phyloP scores from a whole-genome alignment of 2,888 invertebrate species.

The Parnassius orleans region DNA sequence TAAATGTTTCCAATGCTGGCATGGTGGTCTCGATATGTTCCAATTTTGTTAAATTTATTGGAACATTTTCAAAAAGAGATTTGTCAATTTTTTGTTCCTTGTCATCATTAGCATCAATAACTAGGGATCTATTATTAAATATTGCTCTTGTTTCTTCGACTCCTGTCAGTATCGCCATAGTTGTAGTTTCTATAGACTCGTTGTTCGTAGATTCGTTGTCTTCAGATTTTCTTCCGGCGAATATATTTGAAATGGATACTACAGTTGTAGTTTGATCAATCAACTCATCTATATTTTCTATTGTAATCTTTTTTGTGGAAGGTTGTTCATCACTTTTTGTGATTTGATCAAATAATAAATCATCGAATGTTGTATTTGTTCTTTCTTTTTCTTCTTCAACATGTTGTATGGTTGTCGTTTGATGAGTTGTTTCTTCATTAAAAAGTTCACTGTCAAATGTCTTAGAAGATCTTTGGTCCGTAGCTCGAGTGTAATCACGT shows the following conservation, averaged over 20 bases:
- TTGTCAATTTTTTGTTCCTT: constrained; percentile 24
- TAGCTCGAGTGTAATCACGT: constrained; percentile 34
- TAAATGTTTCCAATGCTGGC: constrained; percentile 33
- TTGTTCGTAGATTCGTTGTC: constrained; percentile 9
- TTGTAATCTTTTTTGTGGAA: constrained; percentile 9
- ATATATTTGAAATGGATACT: constrained; percentile 20
- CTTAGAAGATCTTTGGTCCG: constrained; percentile 56
- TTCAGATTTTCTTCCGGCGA: constrained; percentile 13
- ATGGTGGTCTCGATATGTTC: constrained; percentile 35
- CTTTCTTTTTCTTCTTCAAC: constrained; percentile 23
- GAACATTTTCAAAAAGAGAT: constrained; percentile 15
- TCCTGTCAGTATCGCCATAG: constrained; percentile 19
- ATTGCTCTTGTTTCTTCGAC: constrained; percentile 22
- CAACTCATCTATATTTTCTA: constrained; percentile 10
- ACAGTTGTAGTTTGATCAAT: constrained; percentile 19
- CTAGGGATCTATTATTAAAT: constrained; percentile 23
- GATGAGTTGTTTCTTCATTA: constrained; percentile 39
- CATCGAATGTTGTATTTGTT: constrained; percentile 31
- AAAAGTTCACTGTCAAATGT: constrained; percentile 43
- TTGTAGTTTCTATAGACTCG: constrained; percentile 24
- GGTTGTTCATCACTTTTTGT: constrained; percentile 34
- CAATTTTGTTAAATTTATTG: constrained; percentile 8
- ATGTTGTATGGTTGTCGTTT: constrained; percentile 4
- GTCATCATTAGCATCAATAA: constrained; percentile 27
- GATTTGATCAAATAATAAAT: constrained; percentile 39